These are phyloP conservation scores for Corynorhinus townsendii DNA, from an alignment of 2,113 vertebrate species.

Conservation along the genomic window DNA sequence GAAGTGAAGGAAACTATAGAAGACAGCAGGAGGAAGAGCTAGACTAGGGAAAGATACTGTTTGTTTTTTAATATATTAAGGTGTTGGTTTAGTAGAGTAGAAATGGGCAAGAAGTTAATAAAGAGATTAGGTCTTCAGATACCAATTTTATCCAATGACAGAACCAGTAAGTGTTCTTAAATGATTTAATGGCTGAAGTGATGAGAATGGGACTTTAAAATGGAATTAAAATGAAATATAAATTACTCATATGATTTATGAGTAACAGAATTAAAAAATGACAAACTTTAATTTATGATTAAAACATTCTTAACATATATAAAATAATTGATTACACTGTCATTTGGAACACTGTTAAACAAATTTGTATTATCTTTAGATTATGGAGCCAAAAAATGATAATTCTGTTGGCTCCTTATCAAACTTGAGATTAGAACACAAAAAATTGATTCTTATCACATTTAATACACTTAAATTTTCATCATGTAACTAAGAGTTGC, in stretches of 20 bases:
- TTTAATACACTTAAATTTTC: neutral
- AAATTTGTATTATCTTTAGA: neutral
- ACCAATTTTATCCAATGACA: neutral
- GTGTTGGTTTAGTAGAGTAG: neutral
- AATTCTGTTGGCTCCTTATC: neutral
- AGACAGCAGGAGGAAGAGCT: neutral
- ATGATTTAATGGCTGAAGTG: neutral
- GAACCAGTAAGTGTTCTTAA: neutral
- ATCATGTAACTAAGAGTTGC: neutral
- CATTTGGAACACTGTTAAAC: neutral
- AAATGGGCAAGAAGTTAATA: neutral
- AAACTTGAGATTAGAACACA: neutral
- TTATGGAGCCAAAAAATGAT: neutral
- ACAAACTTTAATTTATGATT: slow-evolving; percentile 21
- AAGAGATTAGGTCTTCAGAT: neutral
- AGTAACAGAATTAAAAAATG: slow-evolving; percentile 10
- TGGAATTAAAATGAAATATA: neutral
- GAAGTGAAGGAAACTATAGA: neutral
- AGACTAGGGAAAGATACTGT: neutral
- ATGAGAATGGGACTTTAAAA: neutral
- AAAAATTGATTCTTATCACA: neutral
- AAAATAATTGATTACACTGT: slow-evolving; percentile 27
- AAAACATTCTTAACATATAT: neutral
- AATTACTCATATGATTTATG: neutral
- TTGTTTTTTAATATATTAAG: neutral